These are phyloP conservation scores for Periphyllus acericola DNA, from an alignment of 2,888 invertebrate genomes.

Conservation along the genomic window DNA sequence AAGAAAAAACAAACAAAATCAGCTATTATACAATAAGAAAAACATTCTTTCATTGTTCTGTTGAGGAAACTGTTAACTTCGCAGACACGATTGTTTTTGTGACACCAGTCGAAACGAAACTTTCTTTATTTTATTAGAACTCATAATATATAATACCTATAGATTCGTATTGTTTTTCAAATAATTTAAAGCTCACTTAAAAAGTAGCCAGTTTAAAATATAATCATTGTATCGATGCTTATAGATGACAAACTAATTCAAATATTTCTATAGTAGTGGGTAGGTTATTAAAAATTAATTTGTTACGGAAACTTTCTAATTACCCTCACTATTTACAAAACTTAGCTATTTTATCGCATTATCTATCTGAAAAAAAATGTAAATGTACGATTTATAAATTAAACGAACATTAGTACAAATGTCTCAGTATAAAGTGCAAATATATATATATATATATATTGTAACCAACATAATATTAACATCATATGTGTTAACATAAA, in stretches of 20 bases:
- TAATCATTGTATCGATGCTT: neutral
- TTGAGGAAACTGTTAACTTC: constrained; percentile 54
- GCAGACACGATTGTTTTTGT: constrained; percentile 50
- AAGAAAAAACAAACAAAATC: constrained; percentile 29
- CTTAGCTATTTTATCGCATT: too few relatives aligned
- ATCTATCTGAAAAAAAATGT: too few relatives aligned
- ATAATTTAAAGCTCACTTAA: constrained; percentile 32
- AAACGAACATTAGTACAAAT: too few relatives aligned
- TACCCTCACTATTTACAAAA: too few relatives aligned
- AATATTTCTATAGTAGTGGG: neutral
- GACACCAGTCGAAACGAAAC: constrained; percentile 60
- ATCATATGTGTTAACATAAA: too few relatives aligned
- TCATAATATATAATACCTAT: constrained; percentile 9
- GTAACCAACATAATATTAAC: too few relatives aligned
- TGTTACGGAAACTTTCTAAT: too few relatives aligned
- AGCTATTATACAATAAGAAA: constrained; percentile 53
- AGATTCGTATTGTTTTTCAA: constrained; percentile 15
- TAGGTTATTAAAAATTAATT: neutral
- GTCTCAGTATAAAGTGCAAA: too few relatives aligned
- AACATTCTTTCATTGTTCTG: constrained; percentile 54
- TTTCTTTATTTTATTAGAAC: constrained; percentile 55
- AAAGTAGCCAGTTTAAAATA: constrained; percentile 9
- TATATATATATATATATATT: too few relatives aligned
- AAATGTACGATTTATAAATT: too few relatives aligned
- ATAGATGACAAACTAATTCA: neutral